Conservation (phyloP, 2,113 vertebrate genomes). For the Chloebia gouldiae region DNA sequence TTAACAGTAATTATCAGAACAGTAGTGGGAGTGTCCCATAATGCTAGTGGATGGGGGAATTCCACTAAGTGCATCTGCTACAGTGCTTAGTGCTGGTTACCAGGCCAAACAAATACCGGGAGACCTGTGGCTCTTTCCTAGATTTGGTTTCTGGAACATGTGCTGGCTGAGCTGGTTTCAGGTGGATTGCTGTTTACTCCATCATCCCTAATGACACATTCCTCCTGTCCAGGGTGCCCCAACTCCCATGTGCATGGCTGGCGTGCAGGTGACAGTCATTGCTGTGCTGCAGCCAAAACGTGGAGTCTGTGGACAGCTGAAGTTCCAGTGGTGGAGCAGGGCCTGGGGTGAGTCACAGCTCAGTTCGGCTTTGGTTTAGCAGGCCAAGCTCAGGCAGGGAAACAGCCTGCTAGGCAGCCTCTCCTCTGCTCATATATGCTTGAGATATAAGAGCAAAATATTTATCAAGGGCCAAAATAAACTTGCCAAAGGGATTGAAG, state of each 20-base stretch:
- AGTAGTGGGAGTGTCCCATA: constrained; percentile 54
- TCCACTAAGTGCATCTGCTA: constrained; percentile 50
- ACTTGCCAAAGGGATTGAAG: background rate
- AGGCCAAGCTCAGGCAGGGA: background rate
- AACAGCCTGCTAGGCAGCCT: accelerated
- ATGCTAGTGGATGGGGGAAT: constrained; percentile 56
- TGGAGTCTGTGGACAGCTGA: accelerated
- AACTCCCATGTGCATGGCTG: background rate
- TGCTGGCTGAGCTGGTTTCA: constrained; percentile 44
- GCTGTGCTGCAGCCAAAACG: background rate
- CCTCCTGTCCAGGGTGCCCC: background rate
- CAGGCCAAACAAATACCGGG: constrained; percentile 3
- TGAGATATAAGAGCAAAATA: background rate
- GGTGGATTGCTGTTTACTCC: constrained; percentile 45
- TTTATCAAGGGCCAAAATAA: background rate
- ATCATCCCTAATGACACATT: constrained; percentile 4
- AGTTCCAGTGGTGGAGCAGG: background rate
- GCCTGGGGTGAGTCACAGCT: background rate
- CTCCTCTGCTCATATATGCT: background rate
- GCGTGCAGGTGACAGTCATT: background rate
- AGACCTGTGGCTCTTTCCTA: background rate
- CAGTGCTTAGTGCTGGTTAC: background rate
- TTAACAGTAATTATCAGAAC: constrained; percentile 58
- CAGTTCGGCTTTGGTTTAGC: background rate
- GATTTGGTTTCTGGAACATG: background rate